A percentile compares a stretch with the other conserved stretches of the same genome.
Conservation (phyloP, 2,888 invertebrate species). For the Pristionchus japonicus region DNA sequence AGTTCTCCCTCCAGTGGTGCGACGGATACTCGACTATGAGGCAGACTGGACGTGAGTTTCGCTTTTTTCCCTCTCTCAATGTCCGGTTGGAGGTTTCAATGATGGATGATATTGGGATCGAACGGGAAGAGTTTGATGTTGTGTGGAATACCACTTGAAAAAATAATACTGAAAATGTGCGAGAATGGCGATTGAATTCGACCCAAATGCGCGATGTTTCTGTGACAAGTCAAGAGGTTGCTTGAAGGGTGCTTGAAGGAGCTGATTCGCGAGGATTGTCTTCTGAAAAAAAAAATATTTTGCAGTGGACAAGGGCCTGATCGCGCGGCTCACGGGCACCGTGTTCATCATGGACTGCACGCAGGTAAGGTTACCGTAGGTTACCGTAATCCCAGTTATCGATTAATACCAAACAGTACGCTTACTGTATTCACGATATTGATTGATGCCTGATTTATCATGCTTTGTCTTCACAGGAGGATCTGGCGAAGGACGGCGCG, state of each 20-base stretch:
- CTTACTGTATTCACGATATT: too few relatives aligned
- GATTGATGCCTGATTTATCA: too few relatives aligned
- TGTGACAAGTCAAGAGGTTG: too few relatives aligned
- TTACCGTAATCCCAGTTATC: background rate
- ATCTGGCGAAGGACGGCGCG: slow-evolving; percentile 62
- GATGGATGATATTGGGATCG: background rate
- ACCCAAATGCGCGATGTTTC: too few relatives aligned
- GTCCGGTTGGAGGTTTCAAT: background rate
- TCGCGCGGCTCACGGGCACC: slow-evolving; percentile 90
- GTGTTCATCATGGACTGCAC: slow-evolving; percentile 80
- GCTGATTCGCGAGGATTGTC: too few relatives aligned
- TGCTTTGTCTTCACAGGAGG: slow-evolving; percentile 45
- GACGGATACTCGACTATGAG: slow-evolving; percentile 74
- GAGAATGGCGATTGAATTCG: background rate
- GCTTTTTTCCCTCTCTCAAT: too few relatives aligned
- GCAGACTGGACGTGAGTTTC: slow-evolving; percentile 80
- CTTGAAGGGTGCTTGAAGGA: too few relatives aligned
- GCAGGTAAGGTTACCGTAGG: background rate
- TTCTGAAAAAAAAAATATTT: too few relatives aligned
- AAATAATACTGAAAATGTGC: background rate
- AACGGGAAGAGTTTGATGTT: background rate
- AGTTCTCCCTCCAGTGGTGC: slow-evolving; percentile 56
- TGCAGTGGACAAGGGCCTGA: slow-evolving; percentile 80
- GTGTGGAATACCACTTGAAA: background rate
- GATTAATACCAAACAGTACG: background rate